Conservation (phyloP, 2,888 invertebrate genomes). For the Baronia brevicornis region DNA sequence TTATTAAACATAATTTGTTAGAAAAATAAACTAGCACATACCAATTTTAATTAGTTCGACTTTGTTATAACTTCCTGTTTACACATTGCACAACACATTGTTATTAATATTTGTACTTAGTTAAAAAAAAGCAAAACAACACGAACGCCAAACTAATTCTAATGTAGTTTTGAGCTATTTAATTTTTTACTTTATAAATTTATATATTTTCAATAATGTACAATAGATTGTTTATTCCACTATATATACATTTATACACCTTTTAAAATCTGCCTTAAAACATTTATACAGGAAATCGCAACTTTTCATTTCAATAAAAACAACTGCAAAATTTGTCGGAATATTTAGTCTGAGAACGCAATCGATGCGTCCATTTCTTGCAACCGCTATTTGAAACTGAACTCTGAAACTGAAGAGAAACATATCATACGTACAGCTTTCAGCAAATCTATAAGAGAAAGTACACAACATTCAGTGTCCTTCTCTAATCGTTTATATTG, state of each 20-base stretch:
- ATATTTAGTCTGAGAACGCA: constrained; percentile 24
- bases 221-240: no score
- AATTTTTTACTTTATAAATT: no score
- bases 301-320: constrained; percentile 7
- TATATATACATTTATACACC: background rate
- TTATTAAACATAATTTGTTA: no score
- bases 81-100: no score
- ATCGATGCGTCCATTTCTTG: constrained; percentile 21
- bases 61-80: no score
- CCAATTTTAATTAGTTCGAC: no score
- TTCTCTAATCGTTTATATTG: constrained; percentile 25
- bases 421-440: constrained; percentile 41
- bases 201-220: no score
- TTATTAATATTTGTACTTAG: no score
- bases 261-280: constrained; percentile 1
- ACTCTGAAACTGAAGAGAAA: constrained; percentile 27
- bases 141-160: no score
- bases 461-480: constrained; percentile 40
- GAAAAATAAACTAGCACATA: no score
- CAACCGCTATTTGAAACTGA: constrained; percentile 27
- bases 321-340: constrained; percentile 25
- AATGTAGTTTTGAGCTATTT: no score
- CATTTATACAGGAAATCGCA: background rate
- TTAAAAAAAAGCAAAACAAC: no score
- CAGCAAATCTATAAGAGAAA: constrained; percentile 69